Base-by-base conservation (phyloP, 2,113 vertebrate species). In the Edolisoma coerulescens region DNA sequence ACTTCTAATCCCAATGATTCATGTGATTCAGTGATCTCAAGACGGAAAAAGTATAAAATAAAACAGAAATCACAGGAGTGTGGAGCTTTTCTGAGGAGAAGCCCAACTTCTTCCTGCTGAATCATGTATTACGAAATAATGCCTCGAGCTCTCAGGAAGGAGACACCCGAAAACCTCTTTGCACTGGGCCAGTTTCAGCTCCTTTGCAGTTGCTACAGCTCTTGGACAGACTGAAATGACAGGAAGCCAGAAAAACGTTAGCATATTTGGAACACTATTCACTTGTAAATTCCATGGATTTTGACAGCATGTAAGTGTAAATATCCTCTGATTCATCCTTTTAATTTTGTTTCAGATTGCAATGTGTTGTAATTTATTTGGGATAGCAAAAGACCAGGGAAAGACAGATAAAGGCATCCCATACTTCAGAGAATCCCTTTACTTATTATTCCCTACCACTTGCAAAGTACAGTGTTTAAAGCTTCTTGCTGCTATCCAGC, bases 261-360 rank as follows among this genome's bases (percentile, higher is more conserved):
- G 56, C 42, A 64, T 81, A 91, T 94, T 83, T 91, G 93, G 93
- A 96, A 87, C 56, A 50, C 41, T 52, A 23, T 49, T 88, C 74
- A 89, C 74, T 91, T 90, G 70, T 85, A 87, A 97, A 95, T 85
- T 95, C 89, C 87, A 60, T 52, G 50, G 59, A 83, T 71, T 96
- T 67, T 93, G 75, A 95, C 71, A 93, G 85, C 63, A 60, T 41
- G 20, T 20, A 87, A 90, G 74, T 59, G 85, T 85, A 95, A 95
- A 93, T 83, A 93, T 70, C 78, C 78, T 80, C 73, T 93, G 81
- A 95, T 80, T 95, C 81, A 93, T 35, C 53, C 57, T 76, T 83
- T 87, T 52, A 56, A 67, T 54, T 83, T 63, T 74, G 59, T 87
- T 89, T 79, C 33, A 74, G 85, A 91, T 37, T 39, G 45, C 54